These are phyloP conservation scores for Drosophila pseudoananassae DNA, from an alignment of 1,140 invertebrate species.

Conservation along the genomic window DNA sequence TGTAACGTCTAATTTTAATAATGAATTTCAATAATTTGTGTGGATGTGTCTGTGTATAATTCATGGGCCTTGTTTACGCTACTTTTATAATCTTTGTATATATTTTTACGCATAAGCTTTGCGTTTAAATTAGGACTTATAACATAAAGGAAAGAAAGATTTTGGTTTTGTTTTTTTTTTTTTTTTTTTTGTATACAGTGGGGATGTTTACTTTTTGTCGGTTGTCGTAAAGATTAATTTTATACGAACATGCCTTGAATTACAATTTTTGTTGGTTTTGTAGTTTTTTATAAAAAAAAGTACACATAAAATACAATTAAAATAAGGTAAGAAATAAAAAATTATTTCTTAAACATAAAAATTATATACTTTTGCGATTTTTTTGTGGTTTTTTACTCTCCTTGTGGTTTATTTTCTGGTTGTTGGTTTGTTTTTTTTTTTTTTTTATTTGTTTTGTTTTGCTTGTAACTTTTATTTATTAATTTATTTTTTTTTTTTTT, in stretches of 20 bases:
- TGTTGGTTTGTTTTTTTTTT: constrained; percentile 46
- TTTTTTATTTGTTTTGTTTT: constrained; percentile 58
- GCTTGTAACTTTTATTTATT: constrained; percentile 81
- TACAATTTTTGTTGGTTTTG: constrained; percentile 64
- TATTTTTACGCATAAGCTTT: constrained; percentile 38
- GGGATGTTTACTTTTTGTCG: constrained; percentile 72
- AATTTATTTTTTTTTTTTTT: constrained; percentile 78
- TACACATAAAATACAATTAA: constrained; percentile 84
- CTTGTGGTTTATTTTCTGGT: constrained; percentile 50
- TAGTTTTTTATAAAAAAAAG: constrained; percentile 83
- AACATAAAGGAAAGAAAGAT: constrained; percentile 76
- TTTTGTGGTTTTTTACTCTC: constrained; percentile 69
- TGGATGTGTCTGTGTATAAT: constrained; percentile 55
- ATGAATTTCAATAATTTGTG: constrained; percentile 65
- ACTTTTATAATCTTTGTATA: constrained; percentile 33
- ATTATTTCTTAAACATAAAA: constrained; percentile 83
- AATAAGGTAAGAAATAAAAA: constrained; percentile 83
- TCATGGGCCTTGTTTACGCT: constrained; percentile 44
- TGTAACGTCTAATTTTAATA: constrained; percentile 83
- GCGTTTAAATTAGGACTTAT: constrained; percentile 74
- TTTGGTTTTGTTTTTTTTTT: constrained; percentile 57
- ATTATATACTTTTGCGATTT: constrained; percentile 83
- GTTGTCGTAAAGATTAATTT: constrained; percentile 43
- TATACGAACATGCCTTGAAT: constrained; percentile 53
- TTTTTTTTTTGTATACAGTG: constrained; percentile 68